These are phyloP conservation scores for Dascillus cervinus DNA, from an alignment of 2,888 invertebrate species.

Conservation along the genomic window DNA sequence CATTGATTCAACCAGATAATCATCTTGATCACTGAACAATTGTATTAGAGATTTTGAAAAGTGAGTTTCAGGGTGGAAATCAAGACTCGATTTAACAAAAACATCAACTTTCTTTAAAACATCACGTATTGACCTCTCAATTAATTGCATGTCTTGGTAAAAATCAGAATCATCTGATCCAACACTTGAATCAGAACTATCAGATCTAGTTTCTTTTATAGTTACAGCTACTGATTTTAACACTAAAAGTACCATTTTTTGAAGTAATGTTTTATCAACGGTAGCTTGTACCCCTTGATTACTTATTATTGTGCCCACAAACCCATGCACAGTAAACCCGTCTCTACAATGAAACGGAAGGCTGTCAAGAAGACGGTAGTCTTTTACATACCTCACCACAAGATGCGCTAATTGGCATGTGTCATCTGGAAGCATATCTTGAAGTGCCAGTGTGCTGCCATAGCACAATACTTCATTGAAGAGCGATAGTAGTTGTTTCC, in stretches of 20 bases:
- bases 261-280: conserved; percentile 71
- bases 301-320: conserved; percentile 38
- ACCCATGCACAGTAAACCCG: conserved; percentile 39
- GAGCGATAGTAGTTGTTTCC: conserved; percentile 75
- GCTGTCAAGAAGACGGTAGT: conserved; percentile 64
- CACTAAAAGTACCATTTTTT: conserved; percentile 79
- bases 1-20: conserved; percentile 86
- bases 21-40: conserved; percentile 85
- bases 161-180: conserved; percentile 80
- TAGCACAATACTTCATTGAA: conserved; percentile 89
- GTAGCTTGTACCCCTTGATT: conserved; percentile 31
- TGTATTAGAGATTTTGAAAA: conserved; percentile 83
- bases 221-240: conserved; percentile 84
- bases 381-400: conserved; percentile 79
- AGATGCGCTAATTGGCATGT: conserved; percentile 80
- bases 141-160: conserved; percentile 82
- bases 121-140: conserved; percentile 77
- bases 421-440: conserved; percentile 81
- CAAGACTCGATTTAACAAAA: conserved; percentile 71
- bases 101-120: conserved; percentile 73
- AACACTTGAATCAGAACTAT: conserved; percentile 73
- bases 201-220: conserved; percentile 81
- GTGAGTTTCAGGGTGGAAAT: conserved; percentile 82
- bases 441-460: conserved; percentile 81
- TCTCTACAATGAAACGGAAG: conserved; percentile 37